A percentile compares a stretch with the other conserved stretches of the same genome.
Evolutionary conservation across 2,888 invertebrate species (phyloP).

Genomic region (Plebejus anna): DNA sequence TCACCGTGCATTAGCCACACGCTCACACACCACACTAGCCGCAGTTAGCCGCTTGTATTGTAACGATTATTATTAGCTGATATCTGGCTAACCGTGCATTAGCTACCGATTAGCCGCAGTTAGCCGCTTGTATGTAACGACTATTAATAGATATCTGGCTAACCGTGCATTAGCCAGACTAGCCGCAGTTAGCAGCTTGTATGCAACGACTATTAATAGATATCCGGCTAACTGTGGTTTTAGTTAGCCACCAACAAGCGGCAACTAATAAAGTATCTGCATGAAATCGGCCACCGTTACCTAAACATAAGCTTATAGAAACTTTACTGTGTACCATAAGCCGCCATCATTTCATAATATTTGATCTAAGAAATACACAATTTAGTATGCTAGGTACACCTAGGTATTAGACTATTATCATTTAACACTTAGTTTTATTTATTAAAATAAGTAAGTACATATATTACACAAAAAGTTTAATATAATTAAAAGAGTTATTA

Average conservation of each 20-base stretch:
- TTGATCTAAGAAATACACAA: too few relatives aligned
- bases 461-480: too few relatives aligned
- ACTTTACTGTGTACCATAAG: too few relatives aligned
- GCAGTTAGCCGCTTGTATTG: slow-evolving; percentile 17
- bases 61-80: too few relatives aligned
- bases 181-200: not conserved
- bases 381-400: too few relatives aligned
- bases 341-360: too few relatives aligned
- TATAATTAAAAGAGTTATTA: too few relatives aligned
- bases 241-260: not conserved
- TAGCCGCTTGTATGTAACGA: slow-evolving; percentile 9
- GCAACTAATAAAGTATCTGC: not conserved
- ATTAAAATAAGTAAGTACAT: too few relatives aligned
- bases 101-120: slow-evolving; percentile 5
- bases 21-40: not conserved
- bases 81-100: slow-evolving; percentile 8
- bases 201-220: not conserved
- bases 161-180: slow-evolving; percentile 8
- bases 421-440: too few relatives aligned
- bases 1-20: slow-evolving; percentile 20
- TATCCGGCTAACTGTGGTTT: not conserved
- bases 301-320: too few relatives aligned
- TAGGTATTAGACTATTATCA: too few relatives aligned
- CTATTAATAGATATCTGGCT: not conserved
- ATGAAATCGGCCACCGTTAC: too few relatives aligned